Percentiles rank a stretch among this genome's conserved stretches.
Evolutionary conservation across 2,888 invertebrate species (phyloP).

Genomic region (Leptothorax acervorum): DNA sequence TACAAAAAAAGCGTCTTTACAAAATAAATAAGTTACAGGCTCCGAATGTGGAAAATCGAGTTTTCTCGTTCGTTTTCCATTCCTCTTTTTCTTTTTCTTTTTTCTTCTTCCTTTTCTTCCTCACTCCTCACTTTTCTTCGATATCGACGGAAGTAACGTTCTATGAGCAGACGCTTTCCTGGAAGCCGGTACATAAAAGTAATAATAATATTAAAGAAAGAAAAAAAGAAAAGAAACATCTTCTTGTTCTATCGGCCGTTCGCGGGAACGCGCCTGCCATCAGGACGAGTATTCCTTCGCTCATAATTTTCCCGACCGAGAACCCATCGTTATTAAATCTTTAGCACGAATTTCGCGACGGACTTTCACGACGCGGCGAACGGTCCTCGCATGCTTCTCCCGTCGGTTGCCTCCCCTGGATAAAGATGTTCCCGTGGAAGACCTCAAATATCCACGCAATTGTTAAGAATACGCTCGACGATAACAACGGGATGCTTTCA

Average conservation of each 20-base stretch:
- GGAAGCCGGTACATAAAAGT: conserved; percentile 36
- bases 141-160: conserved; percentile 42
- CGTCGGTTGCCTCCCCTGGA: not conserved
- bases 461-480: not conserved
- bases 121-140: not conserved
- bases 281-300: conserved; percentile 50
- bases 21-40: conserved; percentile 85
- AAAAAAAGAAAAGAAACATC: conserved; percentile 29
- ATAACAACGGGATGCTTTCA: conserved; percentile 3
- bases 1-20: conserved; percentile 84
- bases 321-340: conserved; percentile 55
- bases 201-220: conserved; percentile 5
- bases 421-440: not conserved
- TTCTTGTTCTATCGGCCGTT: conserved; percentile 41
- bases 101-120: not conserved
- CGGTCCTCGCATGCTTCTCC: conserved; percentile 23
- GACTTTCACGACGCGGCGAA: conserved; percentile 42
- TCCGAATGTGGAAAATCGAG: conserved; percentile 71
- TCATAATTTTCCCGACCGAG: conserved; percentile 39
- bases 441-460: not conserved
- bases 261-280: conserved; percentile 66
- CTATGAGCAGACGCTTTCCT: conserved; percentile 44
- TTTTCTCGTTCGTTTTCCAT: conserved; percentile 39
- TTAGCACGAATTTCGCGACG: conserved; percentile 51
- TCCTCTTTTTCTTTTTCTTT: not conserved